These are phyloP conservation scores for Choloepus didactylus DNA, from an alignment of 2,797 vertebrate genomes.

Conservation along the genomic window DNA sequence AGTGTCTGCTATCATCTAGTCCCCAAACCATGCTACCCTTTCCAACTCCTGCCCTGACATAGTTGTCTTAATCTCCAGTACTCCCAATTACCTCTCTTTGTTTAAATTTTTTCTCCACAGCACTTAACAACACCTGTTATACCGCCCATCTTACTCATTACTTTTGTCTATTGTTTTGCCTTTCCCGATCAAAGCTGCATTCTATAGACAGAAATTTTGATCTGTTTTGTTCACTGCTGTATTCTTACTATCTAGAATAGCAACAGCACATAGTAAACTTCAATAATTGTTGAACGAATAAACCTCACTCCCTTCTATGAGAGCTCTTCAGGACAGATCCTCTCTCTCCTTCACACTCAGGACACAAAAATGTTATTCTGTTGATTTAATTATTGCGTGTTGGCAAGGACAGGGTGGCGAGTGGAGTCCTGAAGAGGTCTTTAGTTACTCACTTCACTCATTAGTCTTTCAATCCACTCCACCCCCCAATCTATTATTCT, in stretches of 20 bases:
- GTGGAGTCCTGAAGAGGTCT: not conserved
- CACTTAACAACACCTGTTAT: not conserved
- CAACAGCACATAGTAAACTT: not conserved
- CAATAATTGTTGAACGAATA: not conserved
- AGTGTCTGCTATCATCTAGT: not conserved
- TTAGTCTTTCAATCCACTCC: no score
- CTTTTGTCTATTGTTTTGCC: conserved; percentile 4
- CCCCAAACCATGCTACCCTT: not conserved
- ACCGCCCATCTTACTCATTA: not conserved
- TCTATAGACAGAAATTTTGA: not conserved
- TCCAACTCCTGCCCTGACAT: not conserved
- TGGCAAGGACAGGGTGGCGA: not conserved
- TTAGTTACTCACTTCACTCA: not conserved
- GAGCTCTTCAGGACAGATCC: not conserved
- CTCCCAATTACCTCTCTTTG: not conserved
- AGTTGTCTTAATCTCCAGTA: not conserved
- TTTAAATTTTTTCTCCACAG: conserved; percentile 32
- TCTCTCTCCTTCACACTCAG: not conserved
- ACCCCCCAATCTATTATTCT: not conserved
- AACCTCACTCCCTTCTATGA: not conserved
- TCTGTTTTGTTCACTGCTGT: conserved; percentile 25
- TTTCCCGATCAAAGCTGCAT: not conserved
- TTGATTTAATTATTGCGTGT: not conserved
- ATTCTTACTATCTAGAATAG: conserved; percentile 1
- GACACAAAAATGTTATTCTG: not conserved